Conservation (phyloP, 2,113 vertebrate genomes). For the Cebidichthys violaceus region DNA sequence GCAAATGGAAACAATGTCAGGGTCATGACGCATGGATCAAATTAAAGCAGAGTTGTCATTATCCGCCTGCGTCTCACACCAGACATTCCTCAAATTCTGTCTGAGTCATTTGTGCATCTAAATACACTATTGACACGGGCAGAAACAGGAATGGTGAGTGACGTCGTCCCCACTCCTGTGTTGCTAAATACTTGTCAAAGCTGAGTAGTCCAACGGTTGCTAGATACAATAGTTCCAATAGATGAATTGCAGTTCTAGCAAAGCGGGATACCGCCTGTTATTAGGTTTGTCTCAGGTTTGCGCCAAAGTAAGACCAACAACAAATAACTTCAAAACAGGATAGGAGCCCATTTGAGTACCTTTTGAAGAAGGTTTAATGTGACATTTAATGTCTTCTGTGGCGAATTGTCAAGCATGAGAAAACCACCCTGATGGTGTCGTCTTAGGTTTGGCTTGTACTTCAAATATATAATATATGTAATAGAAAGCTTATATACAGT, state of each 20-base stretch:
- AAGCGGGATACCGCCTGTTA: not conserved
- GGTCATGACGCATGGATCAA: constrained; percentile 42
- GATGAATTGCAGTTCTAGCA: not conserved
- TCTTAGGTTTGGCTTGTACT: not conserved
- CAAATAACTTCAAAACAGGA: not conserved
- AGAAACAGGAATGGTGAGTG: constrained; percentile 36
- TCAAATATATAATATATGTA: not conserved
- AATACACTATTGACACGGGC: constrained; percentile 20
- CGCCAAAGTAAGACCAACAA: not conserved
- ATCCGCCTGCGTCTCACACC: constrained; percentile 36
- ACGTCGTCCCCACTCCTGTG: constrained; percentile 3
- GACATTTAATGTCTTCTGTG: not conserved
- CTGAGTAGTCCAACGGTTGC: constrained; percentile 14
- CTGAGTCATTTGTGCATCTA: constrained; percentile 37
- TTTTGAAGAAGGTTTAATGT: not conserved
- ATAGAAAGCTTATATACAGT: too few species aligned
- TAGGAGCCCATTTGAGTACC: not conserved
- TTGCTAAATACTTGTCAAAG: constrained; percentile 21
- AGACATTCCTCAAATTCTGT: constrained; percentile 65
- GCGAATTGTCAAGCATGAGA: not conserved
- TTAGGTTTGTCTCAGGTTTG: not conserved
- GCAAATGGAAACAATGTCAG: constrained; percentile 53
- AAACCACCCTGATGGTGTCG: not conserved
- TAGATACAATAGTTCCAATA: not conserved
- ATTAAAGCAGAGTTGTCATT: constrained; percentile 58